Conservation (phyloP, 2,888 invertebrate genomes). For the Campoplex capitator region DNA sequence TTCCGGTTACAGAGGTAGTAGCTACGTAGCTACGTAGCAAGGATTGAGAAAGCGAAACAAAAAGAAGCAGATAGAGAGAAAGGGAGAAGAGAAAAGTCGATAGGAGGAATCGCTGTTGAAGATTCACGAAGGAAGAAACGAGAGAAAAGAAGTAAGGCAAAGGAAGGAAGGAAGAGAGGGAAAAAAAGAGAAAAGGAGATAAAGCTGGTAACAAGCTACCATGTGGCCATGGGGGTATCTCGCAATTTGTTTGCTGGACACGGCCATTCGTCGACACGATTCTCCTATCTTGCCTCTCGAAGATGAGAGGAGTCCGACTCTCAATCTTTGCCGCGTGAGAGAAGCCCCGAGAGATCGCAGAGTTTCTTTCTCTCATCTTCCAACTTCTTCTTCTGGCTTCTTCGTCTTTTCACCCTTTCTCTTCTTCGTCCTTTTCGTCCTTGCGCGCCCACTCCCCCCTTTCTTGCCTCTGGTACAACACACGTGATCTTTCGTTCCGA, state of each 20-base stretch:
- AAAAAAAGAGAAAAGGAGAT: constrained; percentile 62
- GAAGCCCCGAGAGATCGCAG: constrained; percentile 45
- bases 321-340: constrained; percentile 57
- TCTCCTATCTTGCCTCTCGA: constrained; percentile 80
- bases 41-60: constrained; percentile 33
- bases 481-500: constrained; percentile 67
- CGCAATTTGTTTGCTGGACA: constrained; percentile 84
- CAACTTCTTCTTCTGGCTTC: constrained; percentile 33
- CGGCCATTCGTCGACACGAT: constrained; percentile 83
- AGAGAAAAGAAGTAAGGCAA: constrained; percentile 37
- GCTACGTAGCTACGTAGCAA: constrained; percentile 32
- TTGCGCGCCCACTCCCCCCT: constrained; percentile 34
- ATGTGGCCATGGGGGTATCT: constrained; percentile 80
- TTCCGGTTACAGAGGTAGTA: constrained; percentile 57
- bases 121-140: constrained; percentile 43
- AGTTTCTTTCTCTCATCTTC: constrained; percentile 64
- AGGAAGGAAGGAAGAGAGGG: constrained; percentile 31
- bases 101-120: constrained; percentile 43
- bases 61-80: constrained; percentile 15
- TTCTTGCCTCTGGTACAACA: constrained; percentile 30
- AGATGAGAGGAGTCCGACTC: constrained; percentile 73
- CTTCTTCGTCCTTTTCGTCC: constrained; percentile 59
- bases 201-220: constrained; percentile 80
- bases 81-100: constrained; percentile 29
- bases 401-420: constrained; percentile 31